phyloP scores from a whole-genome alignment of 2,113 vertebrate genomes.

The Nerophis lumbriciformis region DNA sequence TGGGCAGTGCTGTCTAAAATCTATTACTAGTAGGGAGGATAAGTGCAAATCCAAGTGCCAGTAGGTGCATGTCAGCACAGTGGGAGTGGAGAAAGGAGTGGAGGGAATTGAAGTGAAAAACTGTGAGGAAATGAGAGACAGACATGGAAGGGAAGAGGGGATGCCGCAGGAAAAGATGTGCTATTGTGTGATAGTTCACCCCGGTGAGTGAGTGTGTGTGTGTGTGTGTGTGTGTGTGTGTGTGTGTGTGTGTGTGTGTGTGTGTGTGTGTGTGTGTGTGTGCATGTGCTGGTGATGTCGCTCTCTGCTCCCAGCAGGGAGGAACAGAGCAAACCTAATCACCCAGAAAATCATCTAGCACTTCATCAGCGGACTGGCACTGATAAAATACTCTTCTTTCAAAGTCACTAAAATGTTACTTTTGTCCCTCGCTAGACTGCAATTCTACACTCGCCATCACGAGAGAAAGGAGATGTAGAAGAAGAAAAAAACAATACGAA shows the following conservation, averaged over 20 bases:
- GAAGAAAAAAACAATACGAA: conserved; percentile 34
- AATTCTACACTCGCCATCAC: conserved; percentile 13
- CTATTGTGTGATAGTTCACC: conserved; percentile 47
- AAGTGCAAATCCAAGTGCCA: conserved; percentile 65
- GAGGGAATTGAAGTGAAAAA: conserved; percentile 26
- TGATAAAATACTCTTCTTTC: conserved; percentile 25
- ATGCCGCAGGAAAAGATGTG: conserved; percentile 32
- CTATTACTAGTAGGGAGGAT: conserved; percentile 58
- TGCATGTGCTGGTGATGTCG: conserved; percentile 28
- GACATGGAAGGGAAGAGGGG: conserved; percentile 11
- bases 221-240: conserved; percentile 27
- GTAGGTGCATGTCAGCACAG: conserved; percentile 58
- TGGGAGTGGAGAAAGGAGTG: conserved; percentile 23
- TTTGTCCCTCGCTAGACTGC: conserved; percentile 18
- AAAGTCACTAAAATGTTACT: conserved; percentile 27
- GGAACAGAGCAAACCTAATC: conserved; percentile 46
- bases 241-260: conserved; percentile 3
- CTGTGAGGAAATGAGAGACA: conserved; percentile 24
- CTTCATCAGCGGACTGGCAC: conserved; percentile 24
- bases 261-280: not conserved
- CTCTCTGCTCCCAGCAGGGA: conserved; percentile 44
- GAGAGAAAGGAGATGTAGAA: conserved; percentile 2
- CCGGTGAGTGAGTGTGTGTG: conserved; percentile 41
- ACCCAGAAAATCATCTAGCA: conserved; percentile 45
- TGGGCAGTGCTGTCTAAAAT: conserved; percentile 55